A percentile compares a stretch with the other conserved stretches of the same genome.
Conservation (phyloP, 64 coral and sea anemone species). For the Platygyra sinensis region DNA sequence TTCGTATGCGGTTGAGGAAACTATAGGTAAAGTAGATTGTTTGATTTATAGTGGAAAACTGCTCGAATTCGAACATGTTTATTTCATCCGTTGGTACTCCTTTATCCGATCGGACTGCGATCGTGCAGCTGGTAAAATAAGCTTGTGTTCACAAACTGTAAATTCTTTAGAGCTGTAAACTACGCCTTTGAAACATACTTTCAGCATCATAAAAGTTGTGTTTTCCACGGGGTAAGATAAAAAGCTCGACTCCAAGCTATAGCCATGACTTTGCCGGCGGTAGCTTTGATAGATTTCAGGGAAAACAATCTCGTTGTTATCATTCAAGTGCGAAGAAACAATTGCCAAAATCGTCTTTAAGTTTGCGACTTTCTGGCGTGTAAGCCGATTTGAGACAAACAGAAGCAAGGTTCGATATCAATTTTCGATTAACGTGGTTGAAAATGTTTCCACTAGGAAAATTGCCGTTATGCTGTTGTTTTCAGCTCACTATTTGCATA, state of each 20-base stretch:
- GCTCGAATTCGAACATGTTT: neutral
- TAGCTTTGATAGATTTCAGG: neutral
- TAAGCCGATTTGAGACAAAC: neutral
- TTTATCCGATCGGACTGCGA: neutral
- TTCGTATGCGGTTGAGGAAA: neutral
- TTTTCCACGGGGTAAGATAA: neutral
- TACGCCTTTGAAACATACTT: neutral
- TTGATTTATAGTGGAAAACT: neutral
- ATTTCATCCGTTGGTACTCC: neutral
- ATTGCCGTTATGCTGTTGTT: conserved; percentile 30
- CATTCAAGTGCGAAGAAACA: neutral
- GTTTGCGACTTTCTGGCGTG: neutral
- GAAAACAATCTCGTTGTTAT: conserved; percentile 3
- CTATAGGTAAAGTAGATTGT: neutral
- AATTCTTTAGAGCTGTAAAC: neutral
- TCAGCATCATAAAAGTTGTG: neutral
- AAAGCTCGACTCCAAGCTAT: neutral
- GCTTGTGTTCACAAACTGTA: neutral
- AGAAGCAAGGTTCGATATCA: neutral
- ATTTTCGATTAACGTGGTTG: neutral
- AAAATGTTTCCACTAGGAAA: no score
- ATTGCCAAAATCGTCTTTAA: neutral
- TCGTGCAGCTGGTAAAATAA: neutral
- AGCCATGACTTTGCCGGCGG: no score
- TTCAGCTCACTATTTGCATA: neutral